Evolutionary conservation across 2,797 vertebrate species (phyloP).

Genomic region (Kryptolebias ocellatus): DNA sequence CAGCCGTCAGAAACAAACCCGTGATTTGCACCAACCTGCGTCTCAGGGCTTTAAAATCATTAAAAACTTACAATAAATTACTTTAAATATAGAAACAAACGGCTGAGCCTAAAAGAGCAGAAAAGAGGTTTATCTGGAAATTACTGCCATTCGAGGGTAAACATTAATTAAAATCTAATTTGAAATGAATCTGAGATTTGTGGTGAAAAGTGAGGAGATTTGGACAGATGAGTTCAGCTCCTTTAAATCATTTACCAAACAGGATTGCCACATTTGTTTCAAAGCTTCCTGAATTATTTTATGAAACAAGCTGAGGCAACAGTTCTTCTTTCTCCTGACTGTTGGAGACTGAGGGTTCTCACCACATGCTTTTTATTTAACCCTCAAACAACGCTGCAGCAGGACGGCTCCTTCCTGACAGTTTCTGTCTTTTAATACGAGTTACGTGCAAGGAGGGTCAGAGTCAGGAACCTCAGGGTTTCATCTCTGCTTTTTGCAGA

Average conservation of each 20-base stretch:
- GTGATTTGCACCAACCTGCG: constrained; percentile 56
- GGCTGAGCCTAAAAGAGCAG: constrained; percentile 20
- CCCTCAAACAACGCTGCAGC: no score
- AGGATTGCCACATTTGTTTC: constrained; percentile 26
- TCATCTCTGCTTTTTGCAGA: no score
- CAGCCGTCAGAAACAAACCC: constrained; percentile 62
- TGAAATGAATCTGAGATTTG: constrained; percentile 38
- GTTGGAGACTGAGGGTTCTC: no score
- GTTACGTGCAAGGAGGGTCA: no score
- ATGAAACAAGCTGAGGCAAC: constrained; percentile 1
- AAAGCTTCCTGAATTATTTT: constrained; percentile 12
- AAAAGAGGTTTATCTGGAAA: constrained; percentile 41
- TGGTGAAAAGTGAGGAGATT: constrained; percentile 25
- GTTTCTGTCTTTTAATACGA: no score
- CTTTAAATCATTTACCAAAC: constrained; percentile 20
- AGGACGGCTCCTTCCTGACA: no score
- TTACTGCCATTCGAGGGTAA: constrained; percentile 35
- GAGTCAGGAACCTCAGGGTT: no score
- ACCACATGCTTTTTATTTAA: no score
- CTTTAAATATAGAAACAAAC: constrained; percentile 68
- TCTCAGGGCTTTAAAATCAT: constrained; percentile 57
- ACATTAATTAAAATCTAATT: constrained; percentile 51
- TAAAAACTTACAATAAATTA: constrained; percentile 67
- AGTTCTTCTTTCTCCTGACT: neutral
- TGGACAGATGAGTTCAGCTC: constrained; percentile 1